Evolutionary conservation across 2,888 invertebrate genomes (phyloP), one percentile per base, ranked within the genome.

Genomic region (Pegoplata infirma): DNA sequence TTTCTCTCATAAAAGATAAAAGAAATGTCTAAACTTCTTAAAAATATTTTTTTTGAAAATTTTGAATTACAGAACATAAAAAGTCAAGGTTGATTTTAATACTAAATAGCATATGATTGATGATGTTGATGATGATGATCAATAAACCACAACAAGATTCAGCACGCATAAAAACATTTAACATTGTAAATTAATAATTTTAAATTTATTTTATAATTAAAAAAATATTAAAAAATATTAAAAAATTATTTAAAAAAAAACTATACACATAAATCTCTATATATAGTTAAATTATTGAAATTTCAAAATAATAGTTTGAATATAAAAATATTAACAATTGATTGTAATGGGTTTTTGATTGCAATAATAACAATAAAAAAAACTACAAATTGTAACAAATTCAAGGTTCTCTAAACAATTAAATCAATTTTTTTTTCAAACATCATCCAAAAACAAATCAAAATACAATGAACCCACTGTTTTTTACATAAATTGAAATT

Each of bases 391-490:
- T 8, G n/a, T 23, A 55, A 10, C 17, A 19, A 25, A 46, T 56
- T 73, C 63, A 78, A 73, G 64, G 68, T 67, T 64, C 6, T 46
- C 16, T 66, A n/a, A 10, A 16, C 5, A 16, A 19, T 64, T 23
- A 28, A n/a, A 64, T 64, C 44, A 53, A 21, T 25, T 40, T 14
- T 5, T 40, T 56, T 6, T 12, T 14, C 12, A n/a, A 36, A 17
- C 28, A 32, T 56, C 17, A 56, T n/a, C 10, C 19, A 17, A 67
- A n/a, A n/a, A 23, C 61, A 49, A 49, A 76, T 69, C 28, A 25
- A n/a, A 63, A 19, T 51, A 79, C 63, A 75, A 75, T 75, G 63
- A 63, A 63, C 75, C 79, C 78, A 4, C 17, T 40, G n/a, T n/a
- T 47, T 53, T 46, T 10, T 61, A 40, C 6, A 23, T 4, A 64